Base-by-base conservation (phyloP, 2,888 invertebrate species). In the Apoda limacodes region DNA sequence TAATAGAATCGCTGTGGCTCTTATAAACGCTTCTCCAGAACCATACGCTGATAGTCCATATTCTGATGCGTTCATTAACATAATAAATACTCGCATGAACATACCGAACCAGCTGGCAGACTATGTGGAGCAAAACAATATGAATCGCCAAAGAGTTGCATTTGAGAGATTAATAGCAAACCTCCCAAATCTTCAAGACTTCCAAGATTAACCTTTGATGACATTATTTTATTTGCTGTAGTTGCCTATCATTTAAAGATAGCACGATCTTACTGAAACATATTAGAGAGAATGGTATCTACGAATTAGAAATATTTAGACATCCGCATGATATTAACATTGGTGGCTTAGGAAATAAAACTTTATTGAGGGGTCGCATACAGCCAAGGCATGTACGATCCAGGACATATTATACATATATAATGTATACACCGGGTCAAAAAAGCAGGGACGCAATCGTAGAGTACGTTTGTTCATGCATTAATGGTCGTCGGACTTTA, bases 211-310 rank as follows among this genome's bases (percentile, higher is more conserved):
- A 31, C 35, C 22, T 10, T 14, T 11, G 35, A 40, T 21, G 37
- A 35, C 15, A 19, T 32, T n/a, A 28, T 25, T 25, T 10, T 27
- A 14, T 37, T 37, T 20, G 25, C 33, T 23, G 22, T 37, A 13
- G 33, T 30, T 9, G 30, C 17, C 12, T 37, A 37, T 25, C 37
- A 37, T 25, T 36, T 39, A 5, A 36, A 36, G 30, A 31, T 32
- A 10, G 35, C 25, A 9, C 35, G 28, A n/a, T 28, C 25, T 7
- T 36, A 36, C 19, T 32, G 28, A 30, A 36, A 22, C 32, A 36
- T 26, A 21, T 34, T 20, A 17, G 15, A 17, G 21, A 7, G 26
- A 37, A 17, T 6, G 38, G 21, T n/a, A n/a, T n/a, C n/a, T n/a
- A n/a, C n/a, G n/a, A n/a, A n/a, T n/a, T n/a, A n/a, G n/a, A n/a